A percentile compares a stretch with the other conserved stretches of the same genome.
Conservation (phyloP, 2,113 vertebrate species). For the Tychaedon coryphoeus region DNA sequence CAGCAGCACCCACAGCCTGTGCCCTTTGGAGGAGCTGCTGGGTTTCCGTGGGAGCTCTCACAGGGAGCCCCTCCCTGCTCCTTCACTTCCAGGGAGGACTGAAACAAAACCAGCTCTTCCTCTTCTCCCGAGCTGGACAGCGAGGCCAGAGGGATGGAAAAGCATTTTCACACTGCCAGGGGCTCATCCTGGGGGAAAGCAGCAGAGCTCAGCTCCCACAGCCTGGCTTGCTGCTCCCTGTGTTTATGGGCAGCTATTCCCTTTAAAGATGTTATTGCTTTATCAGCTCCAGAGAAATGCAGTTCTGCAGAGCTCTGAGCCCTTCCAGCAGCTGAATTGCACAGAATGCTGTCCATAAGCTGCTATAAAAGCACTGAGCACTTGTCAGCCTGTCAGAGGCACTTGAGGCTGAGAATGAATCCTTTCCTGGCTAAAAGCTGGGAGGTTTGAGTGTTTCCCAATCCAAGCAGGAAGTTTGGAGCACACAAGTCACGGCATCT, state of each 20-base stretch:
- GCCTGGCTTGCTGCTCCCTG: not conserved
- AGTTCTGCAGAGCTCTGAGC: not conserved
- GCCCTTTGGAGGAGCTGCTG: not conserved
- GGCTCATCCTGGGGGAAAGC: not conserved
- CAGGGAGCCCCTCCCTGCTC: not conserved
- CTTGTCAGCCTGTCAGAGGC: not conserved
- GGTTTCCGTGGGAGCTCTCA: conserved; percentile 33
- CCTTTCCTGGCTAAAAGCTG: not conserved
- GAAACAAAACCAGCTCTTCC: accelerated
- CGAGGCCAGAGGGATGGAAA: not conserved
- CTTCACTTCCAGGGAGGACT: not conserved
- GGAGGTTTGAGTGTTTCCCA: not conserved
- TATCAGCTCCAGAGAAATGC: not conserved
- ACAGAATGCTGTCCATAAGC: not conserved
- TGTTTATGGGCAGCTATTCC: not conserved
- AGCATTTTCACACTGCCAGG: not conserved
- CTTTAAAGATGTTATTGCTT: not conserved
- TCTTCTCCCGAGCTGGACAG: not conserved
- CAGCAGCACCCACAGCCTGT: not conserved
- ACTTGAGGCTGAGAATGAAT: not conserved
- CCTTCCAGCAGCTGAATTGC: not conserved
- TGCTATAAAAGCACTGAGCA: not conserved
- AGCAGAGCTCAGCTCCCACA: not conserved
- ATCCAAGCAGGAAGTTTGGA: not conserved
- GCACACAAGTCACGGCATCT: not conserved